Evolutionary conservation across 1,140 invertebrate species (phyloP).

Genomic region (Pogonomyrmex californicus): DNA sequence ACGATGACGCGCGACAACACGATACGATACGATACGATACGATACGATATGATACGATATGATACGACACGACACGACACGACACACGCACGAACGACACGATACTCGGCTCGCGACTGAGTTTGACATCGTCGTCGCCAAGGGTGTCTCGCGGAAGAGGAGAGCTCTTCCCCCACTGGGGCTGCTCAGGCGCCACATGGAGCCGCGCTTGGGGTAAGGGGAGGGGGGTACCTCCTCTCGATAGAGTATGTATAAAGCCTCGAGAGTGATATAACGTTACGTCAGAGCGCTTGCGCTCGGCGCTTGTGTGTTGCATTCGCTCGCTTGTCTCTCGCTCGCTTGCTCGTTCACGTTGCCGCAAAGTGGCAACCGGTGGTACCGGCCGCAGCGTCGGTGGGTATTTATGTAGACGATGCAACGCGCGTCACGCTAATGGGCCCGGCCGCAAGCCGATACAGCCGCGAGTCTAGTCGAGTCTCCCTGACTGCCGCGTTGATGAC

Average conservation of each 20-base stretch:
- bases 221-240: constrained; percentile 31
- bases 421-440: constrained; percentile 65
- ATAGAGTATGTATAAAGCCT: constrained; percentile 66
- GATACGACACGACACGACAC: neutral
- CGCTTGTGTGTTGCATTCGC: constrained; percentile 8
- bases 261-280: constrained; percentile 65
- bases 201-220: constrained; percentile 54
- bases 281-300: constrained; percentile 59
- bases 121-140: constrained; percentile 70
- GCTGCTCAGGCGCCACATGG: constrained; percentile 61
- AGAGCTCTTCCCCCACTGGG: constrained; percentile 68
- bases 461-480: constrained; percentile 18
- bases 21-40: constrained; percentile 68
- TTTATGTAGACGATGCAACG: constrained; percentile 77
- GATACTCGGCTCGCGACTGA: constrained; percentile 76
- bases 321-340: constrained; percentile 13
- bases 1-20: constrained; percentile 9
- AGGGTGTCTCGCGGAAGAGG: constrained; percentile 69
- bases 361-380: constrained; percentile 80
- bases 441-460: constrained; percentile 49
- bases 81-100: constrained; percentile 66
- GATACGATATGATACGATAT: neutral
- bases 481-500: constrained; percentile 29
- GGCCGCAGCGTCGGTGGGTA: constrained; percentile 65
- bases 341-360: constrained; percentile 60